phyloP scores from a whole-genome alignment of 2,797 vertebrate species.

The Chrosomus eos region DNA sequence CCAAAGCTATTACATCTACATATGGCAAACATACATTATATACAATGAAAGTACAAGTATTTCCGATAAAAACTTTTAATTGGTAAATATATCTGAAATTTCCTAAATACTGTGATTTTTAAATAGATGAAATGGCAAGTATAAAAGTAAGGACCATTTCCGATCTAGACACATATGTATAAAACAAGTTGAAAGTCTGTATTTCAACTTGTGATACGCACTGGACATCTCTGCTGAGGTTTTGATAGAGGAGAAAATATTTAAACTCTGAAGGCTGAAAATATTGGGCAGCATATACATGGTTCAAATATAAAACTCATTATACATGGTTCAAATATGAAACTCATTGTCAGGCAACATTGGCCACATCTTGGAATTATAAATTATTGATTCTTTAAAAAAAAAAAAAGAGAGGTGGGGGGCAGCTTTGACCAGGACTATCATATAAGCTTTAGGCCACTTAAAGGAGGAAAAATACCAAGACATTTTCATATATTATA shows the following conservation, averaged over 20 bases:
- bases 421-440: neutral
- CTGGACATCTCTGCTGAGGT: slow-evolving; percentile 21
- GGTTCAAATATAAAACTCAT: slow-evolving; percentile 56
- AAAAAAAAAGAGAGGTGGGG: neutral
- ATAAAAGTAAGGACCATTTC: slow-evolving; percentile 86
- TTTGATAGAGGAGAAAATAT: slow-evolving; percentile 8
- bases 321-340: slow-evolving; percentile 57
- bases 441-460: slow-evolving; percentile 11
- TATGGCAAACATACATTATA: slow-evolving; percentile 71
- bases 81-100: slow-evolving; percentile 84
- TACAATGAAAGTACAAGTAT: slow-evolving; percentile 79
- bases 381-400: slow-evolving; percentile 41
- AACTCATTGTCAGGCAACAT: slow-evolving; percentile 48
- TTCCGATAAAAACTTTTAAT: slow-evolving; percentile 84
- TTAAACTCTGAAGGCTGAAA: slow-evolving; percentile 33
- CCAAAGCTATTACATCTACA: slow-evolving; percentile 68
- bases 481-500: slow-evolving; percentile 45
- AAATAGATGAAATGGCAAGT: slow-evolving; percentile 88
- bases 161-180: slow-evolving; percentile 66
- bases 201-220: neutral
- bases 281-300: slow-evolving; percentile 49
- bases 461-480: slow-evolving; percentile 3
- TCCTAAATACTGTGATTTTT: slow-evolving; percentile 90
- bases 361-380: slow-evolving; percentile 47
- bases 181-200: slow-evolving; percentile 32